Conservation (phyloP, 2,113 vertebrate species). For the Eleginops maclovinus region DNA sequence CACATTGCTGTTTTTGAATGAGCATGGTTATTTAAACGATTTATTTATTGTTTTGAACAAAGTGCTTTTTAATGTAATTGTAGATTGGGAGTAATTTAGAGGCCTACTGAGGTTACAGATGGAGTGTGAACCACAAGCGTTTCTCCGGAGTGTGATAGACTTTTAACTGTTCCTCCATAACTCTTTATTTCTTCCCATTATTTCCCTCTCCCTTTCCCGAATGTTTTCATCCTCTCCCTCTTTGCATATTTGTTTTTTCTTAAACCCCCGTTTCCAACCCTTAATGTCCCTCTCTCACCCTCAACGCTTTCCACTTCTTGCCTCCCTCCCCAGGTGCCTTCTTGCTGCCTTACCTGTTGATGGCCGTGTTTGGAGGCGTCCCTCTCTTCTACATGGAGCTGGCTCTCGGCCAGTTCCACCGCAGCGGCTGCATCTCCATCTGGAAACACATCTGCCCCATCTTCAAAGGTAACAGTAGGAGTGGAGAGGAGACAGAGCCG, state of each 20-base stretch:
- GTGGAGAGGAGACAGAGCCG: background rate
- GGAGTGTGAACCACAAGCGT: background rate
- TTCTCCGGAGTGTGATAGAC: conserved; percentile 23
- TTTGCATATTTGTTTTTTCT: background rate
- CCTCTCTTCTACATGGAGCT: conserved; percentile 99
- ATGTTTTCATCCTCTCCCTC: background rate
- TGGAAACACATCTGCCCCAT: conserved; percentile 98
- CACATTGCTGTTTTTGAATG: conserved; percentile 35
- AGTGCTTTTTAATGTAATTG: conserved; percentile 18
- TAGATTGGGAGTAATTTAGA: conserved; percentile 3
- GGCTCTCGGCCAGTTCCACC: conserved; percentile 96
- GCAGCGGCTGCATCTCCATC: conserved; percentile 97
- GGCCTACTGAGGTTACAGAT: conserved; percentile 10
- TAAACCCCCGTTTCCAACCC: background rate
- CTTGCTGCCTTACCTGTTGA: conserved; percentile 94
- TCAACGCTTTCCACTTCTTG: background rate
- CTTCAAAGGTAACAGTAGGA: conserved; percentile 91
- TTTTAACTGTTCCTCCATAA: conserved; percentile 22
- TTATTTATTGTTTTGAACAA: conserved; percentile 41
- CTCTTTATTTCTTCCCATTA: background rate
- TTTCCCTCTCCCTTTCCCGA: background rate
- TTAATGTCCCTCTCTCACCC: background rate
- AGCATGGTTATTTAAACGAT: background rate
- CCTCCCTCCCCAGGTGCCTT: conserved; percentile 90
- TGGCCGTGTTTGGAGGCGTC: conserved; percentile 97